Conservation (phyloP, 2,888 invertebrate species). For the Clanis bilineata region DNA sequence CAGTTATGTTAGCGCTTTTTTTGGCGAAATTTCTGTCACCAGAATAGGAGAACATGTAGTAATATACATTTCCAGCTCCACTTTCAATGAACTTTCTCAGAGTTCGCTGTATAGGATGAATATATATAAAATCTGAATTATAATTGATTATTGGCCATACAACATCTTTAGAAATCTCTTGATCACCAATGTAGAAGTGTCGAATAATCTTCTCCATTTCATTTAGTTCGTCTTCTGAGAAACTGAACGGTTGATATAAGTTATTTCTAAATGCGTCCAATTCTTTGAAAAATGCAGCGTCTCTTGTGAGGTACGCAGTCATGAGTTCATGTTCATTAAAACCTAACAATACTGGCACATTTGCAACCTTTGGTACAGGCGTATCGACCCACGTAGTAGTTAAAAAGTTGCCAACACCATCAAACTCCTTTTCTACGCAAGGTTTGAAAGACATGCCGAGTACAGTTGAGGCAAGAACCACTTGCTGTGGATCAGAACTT, state of each 20-base stretch:
- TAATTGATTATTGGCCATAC: conserved; percentile 41
- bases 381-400: conserved; percentile 31
- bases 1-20: no score
- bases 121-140: conserved; percentile 50
- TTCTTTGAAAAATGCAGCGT: conserved; percentile 31
- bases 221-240: conserved; percentile 27
- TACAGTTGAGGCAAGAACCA: conserved; percentile 34
- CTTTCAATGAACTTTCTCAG: conserved; percentile 41
- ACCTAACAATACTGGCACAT: conserved; percentile 40
- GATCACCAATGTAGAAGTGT: conserved; percentile 54
- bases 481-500: conserved; percentile 28
- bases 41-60: conserved; percentile 55
- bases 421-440: conserved; percentile 42
- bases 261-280: conserved; percentile 31
- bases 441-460: conserved; percentile 31
- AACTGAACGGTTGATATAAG: conserved; percentile 32
- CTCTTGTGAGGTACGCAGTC: conserved; percentile 23
- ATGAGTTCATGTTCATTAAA: conserved; percentile 37
- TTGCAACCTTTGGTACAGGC: conserved; percentile 30
- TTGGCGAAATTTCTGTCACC: conserved; percentile 35
- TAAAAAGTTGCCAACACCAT: conserved; percentile 39
- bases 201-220: conserved; percentile 35
- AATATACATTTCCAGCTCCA: conserved; percentile 41
- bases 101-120: conserved; percentile 45
- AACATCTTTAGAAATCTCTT: conserved; percentile 28